Conservation (phyloP, 2,797 vertebrate species). For the Synanceia verrucosa region DNA sequence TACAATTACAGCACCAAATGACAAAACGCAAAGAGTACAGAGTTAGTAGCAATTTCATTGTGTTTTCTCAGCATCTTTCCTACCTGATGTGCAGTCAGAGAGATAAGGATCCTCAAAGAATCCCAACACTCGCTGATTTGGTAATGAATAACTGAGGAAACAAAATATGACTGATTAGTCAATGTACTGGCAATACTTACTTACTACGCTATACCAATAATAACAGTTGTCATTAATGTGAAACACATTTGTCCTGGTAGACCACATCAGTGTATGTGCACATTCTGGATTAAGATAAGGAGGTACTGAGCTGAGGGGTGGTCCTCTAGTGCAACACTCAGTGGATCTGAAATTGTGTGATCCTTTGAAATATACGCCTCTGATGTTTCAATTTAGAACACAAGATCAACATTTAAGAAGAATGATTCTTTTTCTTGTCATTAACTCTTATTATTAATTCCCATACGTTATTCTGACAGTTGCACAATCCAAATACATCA, state of each 20-base stretch:
- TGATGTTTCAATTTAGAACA: no score
- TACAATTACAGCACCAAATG: no score
- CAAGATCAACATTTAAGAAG: no score
- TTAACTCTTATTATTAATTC: no score
- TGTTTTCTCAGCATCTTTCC: neutral
- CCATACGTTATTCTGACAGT: no score
- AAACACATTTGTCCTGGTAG: neutral
- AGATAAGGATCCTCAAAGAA: slow-evolving; percentile 80
- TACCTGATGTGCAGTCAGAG: slow-evolving; percentile 71
- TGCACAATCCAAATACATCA: no score
- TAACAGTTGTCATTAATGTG: neutral
- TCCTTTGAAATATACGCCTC: no score
- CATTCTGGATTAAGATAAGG: neutral
- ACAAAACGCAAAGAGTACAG: neutral
- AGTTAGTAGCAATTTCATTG: neutral
- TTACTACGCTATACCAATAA: neutral
- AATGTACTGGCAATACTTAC: neutral
- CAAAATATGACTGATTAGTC: neutral
- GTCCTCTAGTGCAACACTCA: no score
- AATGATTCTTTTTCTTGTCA: no score
- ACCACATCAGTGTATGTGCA: neutral
- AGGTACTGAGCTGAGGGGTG: no score
- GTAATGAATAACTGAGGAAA: slow-evolving; percentile 64
- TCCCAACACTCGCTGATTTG: slow-evolving; percentile 78
- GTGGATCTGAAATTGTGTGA: no score